Evolutionary conservation across 2,113 vertebrate species (phyloP).

Genomic region (Psittacula cyanocephala): DNA sequence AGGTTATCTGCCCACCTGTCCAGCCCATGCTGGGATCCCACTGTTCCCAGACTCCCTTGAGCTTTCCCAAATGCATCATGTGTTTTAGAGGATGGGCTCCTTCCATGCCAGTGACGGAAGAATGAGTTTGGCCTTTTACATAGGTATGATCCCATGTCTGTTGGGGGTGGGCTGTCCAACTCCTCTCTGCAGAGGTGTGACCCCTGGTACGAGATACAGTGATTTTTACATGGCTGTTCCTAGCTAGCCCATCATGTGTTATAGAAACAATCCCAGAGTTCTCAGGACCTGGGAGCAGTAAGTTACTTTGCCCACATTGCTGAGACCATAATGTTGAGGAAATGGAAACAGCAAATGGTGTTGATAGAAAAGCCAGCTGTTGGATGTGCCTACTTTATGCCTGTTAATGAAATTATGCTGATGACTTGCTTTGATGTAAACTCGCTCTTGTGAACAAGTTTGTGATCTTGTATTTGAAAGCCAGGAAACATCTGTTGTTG

Average conservation of each 20-base stretch:
- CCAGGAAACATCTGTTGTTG: background rate
- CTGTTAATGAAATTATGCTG: background rate
- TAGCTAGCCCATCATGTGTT: background rate
- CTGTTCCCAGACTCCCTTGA: rapidly evolving
- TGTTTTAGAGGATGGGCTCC: background rate
- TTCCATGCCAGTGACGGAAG: rapidly evolving
- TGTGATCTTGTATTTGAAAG: background rate
- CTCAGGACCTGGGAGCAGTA: background rate
- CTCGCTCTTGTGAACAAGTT: background rate
- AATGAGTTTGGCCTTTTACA: background rate
- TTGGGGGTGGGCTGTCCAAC: background rate
- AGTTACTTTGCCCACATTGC: background rate
- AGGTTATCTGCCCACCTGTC: background rate
- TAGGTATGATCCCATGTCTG: rapidly evolving
- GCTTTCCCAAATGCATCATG: rapidly evolving
- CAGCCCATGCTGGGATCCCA: background rate
- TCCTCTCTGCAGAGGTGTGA: background rate
- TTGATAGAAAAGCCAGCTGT: background rate
- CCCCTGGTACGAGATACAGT: background rate
- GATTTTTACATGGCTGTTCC: background rate
- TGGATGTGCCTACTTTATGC: background rate
- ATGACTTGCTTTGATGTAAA: background rate
- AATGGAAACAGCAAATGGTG: background rate
- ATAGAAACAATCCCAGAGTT: background rate
- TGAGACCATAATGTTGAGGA: background rate